These are phyloP conservation scores for Gymnogyps californianus DNA, from an alignment of 2,113 vertebrate species.

Conservation along the genomic window DNA sequence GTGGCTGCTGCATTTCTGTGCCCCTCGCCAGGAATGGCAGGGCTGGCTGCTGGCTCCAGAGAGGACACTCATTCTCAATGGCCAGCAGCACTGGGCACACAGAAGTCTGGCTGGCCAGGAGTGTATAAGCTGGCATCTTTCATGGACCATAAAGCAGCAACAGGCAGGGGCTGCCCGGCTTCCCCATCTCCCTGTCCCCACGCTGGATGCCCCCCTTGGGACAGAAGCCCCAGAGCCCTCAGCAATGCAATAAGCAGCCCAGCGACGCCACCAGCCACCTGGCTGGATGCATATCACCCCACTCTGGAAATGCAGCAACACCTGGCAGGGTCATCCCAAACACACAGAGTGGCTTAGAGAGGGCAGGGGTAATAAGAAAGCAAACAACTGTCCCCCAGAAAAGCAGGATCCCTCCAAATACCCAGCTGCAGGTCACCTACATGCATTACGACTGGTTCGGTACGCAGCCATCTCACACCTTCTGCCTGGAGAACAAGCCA, in stretches of 20 bases:
- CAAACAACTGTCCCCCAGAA: neutral
- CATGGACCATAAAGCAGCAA: neutral
- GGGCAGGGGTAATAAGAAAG: neutral
- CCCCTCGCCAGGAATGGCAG: neutral
- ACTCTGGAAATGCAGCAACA: neutral
- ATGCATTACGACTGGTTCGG: neutral
- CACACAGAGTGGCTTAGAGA: neutral
- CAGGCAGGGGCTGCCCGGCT: neutral
- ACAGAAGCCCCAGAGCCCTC: neutral
- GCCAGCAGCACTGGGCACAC: neutral
- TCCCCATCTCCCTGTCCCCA: neutral
- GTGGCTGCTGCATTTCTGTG: neutral
- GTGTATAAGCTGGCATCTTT: neutral
- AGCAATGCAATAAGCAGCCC: neutral
- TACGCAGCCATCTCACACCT: neutral
- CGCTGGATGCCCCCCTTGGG: neutral
- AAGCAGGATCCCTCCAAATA: neutral
- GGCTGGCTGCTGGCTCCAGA: neutral
- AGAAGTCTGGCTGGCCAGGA: neutral
- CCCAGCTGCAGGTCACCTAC: neutral
- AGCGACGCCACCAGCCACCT: accelerated
- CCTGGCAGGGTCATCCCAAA: neutral
- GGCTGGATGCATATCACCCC: neutral
- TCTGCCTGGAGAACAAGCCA: neutral
- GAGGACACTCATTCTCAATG: neutral